phyloP scores from a whole-genome alignment of 2,797 vertebrate genomes.

The Poecile montanus region DNA sequence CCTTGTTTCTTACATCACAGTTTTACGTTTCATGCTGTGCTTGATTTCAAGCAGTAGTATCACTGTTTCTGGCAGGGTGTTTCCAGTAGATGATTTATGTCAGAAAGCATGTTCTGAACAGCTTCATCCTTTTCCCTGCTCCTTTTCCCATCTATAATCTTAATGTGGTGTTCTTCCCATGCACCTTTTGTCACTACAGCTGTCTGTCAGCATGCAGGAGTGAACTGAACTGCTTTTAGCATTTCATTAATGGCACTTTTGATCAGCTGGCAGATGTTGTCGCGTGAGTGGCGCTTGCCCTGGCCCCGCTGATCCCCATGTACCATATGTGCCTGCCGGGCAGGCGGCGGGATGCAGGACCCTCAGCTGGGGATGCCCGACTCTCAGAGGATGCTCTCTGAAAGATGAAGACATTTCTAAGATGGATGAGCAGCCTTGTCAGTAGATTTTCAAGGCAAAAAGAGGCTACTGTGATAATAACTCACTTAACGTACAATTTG shows the following conservation, averaged over 20 bases:
- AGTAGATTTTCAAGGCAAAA: not conserved
- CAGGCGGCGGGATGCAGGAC: not conserved
- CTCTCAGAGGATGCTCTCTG: not conserved
- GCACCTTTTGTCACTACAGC: not conserved
- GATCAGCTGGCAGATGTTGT: slow-evolving; percentile 27
- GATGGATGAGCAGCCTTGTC: not conserved
- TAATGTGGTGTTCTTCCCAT: not conserved
- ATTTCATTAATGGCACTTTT: not conserved
- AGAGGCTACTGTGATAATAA: not conserved
- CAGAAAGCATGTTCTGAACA: not conserved
- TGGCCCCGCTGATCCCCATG: not conserved
- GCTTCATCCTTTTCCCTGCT: not conserved
- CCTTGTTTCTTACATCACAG: not conserved
- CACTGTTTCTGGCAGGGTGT: not conserved
- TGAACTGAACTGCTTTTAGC: not conserved
- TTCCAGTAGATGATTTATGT: not conserved
- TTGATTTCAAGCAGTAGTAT: not conserved
- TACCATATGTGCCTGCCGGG: not conserved
- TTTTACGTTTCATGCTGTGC: not conserved
- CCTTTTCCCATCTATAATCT: not conserved
- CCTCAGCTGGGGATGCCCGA: not conserved
- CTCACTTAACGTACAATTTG: not conserved
- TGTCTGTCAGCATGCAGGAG: not conserved
- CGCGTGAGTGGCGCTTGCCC: not conserved
- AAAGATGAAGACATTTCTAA: not conserved